These are phyloP conservation scores for Drosophila parthenogenetica DNA, from an alignment of 2,888 invertebrate species.

Conservation along the genomic window DNA sequence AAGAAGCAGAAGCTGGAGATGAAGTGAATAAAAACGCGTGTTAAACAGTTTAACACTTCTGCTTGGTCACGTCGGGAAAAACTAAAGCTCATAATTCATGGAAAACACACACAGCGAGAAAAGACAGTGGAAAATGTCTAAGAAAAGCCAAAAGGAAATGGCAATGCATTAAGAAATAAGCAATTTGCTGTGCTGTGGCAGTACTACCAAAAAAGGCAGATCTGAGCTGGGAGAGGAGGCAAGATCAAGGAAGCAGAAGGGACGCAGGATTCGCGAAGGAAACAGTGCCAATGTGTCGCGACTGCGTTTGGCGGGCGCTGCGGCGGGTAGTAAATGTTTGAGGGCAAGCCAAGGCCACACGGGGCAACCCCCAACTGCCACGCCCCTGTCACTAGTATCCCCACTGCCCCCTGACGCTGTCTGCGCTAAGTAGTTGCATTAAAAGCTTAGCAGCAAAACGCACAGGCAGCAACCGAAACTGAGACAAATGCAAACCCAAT, in stretches of 20 bases:
- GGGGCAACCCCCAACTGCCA: not conserved
- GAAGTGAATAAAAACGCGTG: conserved; percentile 60
- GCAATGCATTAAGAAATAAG: conserved; percentile 78
- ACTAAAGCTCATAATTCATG: conserved; percentile 71
- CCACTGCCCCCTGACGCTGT: conserved; percentile 11
- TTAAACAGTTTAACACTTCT: conserved; percentile 81
- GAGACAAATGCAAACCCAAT: conserved; percentile 58
- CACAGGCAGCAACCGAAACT: conserved; percentile 24
- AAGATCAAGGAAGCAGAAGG: not conserved
- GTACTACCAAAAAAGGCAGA: conserved; percentile 53
- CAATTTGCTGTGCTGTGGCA: conserved; percentile 64
- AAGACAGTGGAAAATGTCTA: conserved; percentile 56
- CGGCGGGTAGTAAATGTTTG: conserved; percentile 52
- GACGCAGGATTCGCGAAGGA: not conserved
- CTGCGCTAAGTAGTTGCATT: conserved; percentile 76
- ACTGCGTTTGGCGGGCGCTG: conserved; percentile 23
- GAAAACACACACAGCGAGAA: conserved; percentile 10
- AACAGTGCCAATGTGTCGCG: conserved; percentile 68
- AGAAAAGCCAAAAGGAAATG: conserved; percentile 78
- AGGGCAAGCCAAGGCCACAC: conserved; percentile 72
- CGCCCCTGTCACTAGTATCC: not conserved
- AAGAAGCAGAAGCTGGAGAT: not conserved
- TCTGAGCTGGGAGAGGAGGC: conserved; percentile 17
- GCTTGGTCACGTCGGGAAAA: conserved; percentile 67
- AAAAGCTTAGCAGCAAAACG: conserved; percentile 63